Evolutionary conservation across 2,113 vertebrate genomes (phyloP).

Genomic region (Myrmecobius fasciatus): DNA sequence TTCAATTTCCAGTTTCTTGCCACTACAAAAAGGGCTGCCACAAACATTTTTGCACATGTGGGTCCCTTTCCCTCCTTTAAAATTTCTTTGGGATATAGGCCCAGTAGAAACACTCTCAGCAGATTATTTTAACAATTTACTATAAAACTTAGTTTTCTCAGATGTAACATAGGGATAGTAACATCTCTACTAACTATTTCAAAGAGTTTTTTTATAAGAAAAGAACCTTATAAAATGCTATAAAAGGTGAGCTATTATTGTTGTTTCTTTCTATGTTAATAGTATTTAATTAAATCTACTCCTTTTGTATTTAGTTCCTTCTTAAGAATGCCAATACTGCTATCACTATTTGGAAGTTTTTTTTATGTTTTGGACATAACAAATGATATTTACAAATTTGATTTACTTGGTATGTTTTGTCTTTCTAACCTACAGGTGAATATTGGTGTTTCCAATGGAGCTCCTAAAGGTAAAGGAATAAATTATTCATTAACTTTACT

Average conservation of each 20-base stretch:
- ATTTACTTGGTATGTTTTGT: not conserved
- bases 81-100: no score
- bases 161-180: not conserved
- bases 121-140: no score
- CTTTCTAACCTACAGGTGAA: not conserved
- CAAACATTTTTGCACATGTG: no score
- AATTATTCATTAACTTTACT: not conserved
- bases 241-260: not conserved
- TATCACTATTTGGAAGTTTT: not conserved
- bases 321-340: not conserved
- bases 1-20: no score
- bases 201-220: not conserved
- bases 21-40: no score
- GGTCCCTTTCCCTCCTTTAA: no score
- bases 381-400: not conserved
- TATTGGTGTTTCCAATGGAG: not conserved
- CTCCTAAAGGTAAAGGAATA: not conserved
- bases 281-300: not conserved
- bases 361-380: not conserved
- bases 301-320: not conserved
- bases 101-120: no score
- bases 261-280: not conserved
- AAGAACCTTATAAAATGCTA: not conserved
- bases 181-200: not conserved
- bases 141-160: not conserved